Percentiles rank a stretch among this genome's conserved stretches.
These are phyloP conservation scores for Machimus rusticus DNA, from an alignment of 2,888 invertebrate species.

Conservation along the genomic window DNA sequence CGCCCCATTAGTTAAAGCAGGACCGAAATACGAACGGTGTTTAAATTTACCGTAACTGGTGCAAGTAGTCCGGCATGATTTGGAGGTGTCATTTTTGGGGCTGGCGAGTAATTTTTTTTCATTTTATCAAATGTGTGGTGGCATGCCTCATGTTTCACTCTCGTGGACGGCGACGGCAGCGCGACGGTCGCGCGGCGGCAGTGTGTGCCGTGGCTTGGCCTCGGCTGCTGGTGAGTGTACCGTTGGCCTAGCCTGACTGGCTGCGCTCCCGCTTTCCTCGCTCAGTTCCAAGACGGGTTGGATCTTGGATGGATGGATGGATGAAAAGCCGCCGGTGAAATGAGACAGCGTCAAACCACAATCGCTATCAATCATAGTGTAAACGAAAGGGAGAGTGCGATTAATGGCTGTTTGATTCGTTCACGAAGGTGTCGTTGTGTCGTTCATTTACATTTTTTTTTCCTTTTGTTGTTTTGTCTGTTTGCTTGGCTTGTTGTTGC, in stretches of 20 bases:
- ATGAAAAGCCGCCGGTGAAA: slow-evolving; percentile 49
- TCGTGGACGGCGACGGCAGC: not conserved
- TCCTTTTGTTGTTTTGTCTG: not conserved
- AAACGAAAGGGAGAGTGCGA: slow-evolving; percentile 53
- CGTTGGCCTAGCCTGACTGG: not conserved
- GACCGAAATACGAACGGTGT: not conserved
- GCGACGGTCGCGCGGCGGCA: not conserved
- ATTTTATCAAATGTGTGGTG: not conserved
- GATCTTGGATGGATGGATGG: slow-evolving; percentile 50
- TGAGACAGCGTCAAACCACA: slow-evolving; percentile 50
- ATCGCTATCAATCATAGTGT: slow-evolving; percentile 51
- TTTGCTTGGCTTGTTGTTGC: not conserved
- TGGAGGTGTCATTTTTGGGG: slow-evolving; percentile 39
- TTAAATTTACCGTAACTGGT: not conserved
- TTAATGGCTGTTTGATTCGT: slow-evolving; percentile 52
- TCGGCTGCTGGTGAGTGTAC: too few relatives aligned
- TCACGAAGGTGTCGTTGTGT: slow-evolving; percentile 27
- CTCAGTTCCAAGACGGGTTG: slow-evolving; percentile 37
- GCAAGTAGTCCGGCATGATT: not conserved
- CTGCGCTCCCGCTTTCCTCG: not conserved
- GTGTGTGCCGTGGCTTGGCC: not conserved
- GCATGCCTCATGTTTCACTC: not conserved
- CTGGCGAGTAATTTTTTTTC: slow-evolving; percentile 16
- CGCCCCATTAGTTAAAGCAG: not conserved
- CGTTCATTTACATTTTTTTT: not conserved